phyloP scores from a whole-genome alignment of 2,888 invertebrate genomes.

The Crocallis elinguaria region DNA sequence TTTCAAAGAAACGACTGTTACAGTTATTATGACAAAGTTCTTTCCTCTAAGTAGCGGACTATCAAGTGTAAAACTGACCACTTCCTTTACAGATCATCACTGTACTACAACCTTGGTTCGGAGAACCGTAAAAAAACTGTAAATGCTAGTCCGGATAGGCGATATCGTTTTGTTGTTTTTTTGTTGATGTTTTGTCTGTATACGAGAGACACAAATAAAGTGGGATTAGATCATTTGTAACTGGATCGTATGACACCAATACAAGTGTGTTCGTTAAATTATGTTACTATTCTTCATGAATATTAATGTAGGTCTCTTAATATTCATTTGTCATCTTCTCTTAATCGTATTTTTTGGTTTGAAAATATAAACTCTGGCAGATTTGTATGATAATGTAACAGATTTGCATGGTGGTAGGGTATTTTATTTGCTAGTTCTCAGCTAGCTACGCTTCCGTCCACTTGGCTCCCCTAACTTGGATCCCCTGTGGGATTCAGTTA shows the following conservation, averaged over 20 bases:
- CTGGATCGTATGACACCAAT: neutral
- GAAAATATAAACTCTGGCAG: too few relatives aligned
- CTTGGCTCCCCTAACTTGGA: too few relatives aligned
- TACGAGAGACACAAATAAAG: constrained; percentile 7
- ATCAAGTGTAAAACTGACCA: constrained; percentile 3
- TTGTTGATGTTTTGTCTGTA: constrained; percentile 18
- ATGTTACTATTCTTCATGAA: neutral
- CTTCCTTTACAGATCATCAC: constrained; percentile 27
- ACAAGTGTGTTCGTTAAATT: neutral
- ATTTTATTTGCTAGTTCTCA: too few relatives aligned
- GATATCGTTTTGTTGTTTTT: constrained; percentile 24
- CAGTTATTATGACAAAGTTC: constrained; percentile 5
- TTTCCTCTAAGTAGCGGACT: neutral
- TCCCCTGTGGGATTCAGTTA: too few relatives aligned
- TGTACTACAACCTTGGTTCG: constrained; percentile 29
- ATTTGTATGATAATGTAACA: too few relatives aligned
- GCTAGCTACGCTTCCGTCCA: too few relatives aligned
- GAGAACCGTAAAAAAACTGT: constrained; percentile 31
- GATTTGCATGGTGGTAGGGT: too few relatives aligned
- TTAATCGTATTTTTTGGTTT: too few relatives aligned
- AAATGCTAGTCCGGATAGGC: constrained; percentile 17
- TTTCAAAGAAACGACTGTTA: neutral
- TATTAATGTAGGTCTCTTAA: too few relatives aligned
- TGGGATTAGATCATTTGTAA: constrained; percentile 1
- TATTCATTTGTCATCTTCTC: too few relatives aligned